Percentiles rank a stretch among this genome's conserved stretches.
These are phyloP conservation scores for Antheraea mylitta DNA, from an alignment of 1,140 invertebrate genomes.

Conservation along the genomic window DNA sequence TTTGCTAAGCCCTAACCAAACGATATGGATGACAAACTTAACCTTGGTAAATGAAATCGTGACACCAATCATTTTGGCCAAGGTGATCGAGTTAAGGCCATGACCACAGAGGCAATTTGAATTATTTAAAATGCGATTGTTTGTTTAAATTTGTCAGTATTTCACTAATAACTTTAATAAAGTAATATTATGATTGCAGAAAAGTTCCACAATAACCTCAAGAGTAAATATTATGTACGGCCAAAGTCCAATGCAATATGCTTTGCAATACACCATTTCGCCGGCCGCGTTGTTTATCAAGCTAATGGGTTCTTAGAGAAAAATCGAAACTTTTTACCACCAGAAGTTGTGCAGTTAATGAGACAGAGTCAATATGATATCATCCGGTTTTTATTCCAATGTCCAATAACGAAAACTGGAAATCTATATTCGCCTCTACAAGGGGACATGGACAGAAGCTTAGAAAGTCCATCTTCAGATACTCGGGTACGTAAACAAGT, in stretches of 20 bases:
- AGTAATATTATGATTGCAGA: slow-evolving; percentile 78
- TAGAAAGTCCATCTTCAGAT: slow-evolving; percentile 62
- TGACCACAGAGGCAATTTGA: not conserved
- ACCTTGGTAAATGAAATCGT: not conserved
- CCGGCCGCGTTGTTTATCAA: slow-evolving; percentile 89
- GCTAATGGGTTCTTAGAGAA: slow-evolving; percentile 90
- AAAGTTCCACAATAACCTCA: slow-evolving; percentile 91
- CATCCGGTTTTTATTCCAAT: slow-evolving; percentile 88
- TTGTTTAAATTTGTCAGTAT: not conserved
- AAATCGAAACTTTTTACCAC: slow-evolving; percentile 90
- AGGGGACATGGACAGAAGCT: slow-evolving; percentile 73
- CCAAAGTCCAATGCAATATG: slow-evolving; percentile 88
- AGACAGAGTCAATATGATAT: slow-evolving; percentile 86
- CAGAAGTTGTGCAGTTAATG: slow-evolving; percentile 88
- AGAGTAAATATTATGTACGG: slow-evolving; percentile 86
- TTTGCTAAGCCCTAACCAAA: not conserved
- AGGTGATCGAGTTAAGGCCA: not conserved
- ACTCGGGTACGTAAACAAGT: slow-evolving; percentile 48
- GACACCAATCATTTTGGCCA: not conserved
- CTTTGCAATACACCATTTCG: slow-evolving; percentile 88
- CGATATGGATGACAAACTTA: not conserved
- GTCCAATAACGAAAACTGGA: slow-evolving; percentile 90
- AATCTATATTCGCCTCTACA: slow-evolving; percentile 84
- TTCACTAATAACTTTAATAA: not conserved
- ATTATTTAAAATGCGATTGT: not conserved